Evolutionary conservation across 2,888 invertebrate species (phyloP).

Genomic region (Drosophila meridionalis): DNA sequence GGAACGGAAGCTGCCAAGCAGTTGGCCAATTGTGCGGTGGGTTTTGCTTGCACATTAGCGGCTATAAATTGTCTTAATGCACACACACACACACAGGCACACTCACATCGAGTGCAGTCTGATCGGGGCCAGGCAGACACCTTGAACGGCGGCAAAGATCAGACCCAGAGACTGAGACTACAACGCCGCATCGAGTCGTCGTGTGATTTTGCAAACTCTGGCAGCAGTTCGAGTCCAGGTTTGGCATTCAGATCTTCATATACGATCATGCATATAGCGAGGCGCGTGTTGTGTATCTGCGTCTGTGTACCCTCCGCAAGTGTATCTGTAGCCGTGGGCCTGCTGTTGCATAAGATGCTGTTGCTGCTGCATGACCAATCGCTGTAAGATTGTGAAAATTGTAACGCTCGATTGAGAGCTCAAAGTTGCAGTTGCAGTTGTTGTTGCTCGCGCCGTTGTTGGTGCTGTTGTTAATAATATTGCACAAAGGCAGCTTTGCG

Average conservation of each 20-base stretch:
- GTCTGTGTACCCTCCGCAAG: slow-evolving; percentile 32
- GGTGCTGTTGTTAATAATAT: slow-evolving; percentile 73
- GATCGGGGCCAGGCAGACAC: slow-evolving; percentile 65
- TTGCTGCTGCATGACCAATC: slow-evolving; percentile 76
- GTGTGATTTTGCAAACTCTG: slow-evolving; percentile 59
- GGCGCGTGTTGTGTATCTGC: slow-evolving; percentile 51
- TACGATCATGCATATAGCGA: slow-evolving; percentile 65
- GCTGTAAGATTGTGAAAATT: slow-evolving; percentile 80
- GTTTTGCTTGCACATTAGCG: slow-evolving; percentile 82
- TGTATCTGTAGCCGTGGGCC: slow-evolving; percentile 66
- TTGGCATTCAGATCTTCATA: slow-evolving; percentile 76
- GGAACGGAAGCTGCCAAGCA: slow-evolving; percentile 83
- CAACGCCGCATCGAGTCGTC: slow-evolving; percentile 35
- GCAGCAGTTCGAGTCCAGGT: slow-evolving; percentile 49
- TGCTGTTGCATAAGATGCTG: slow-evolving; percentile 57
- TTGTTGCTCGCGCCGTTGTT: slow-evolving; percentile 37
- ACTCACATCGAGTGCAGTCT: slow-evolving; percentile 11
- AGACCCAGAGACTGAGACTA: slow-evolving; percentile 67
- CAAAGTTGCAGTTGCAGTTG: slow-evolving; percentile 56
- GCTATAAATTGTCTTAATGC: slow-evolving; percentile 81
- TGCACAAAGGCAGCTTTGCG: slow-evolving; percentile 77
- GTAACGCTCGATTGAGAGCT: slow-evolving; percentile 82
- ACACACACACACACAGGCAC: slow-evolving; percentile 39
- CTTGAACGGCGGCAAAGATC: slow-evolving; percentile 80
- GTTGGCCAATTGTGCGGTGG: slow-evolving; percentile 78